Evolutionary conservation across 2,113 vertebrate genomes (phyloP), one percentile per base, ranked within the genome.

Genomic region (Lepus americanus): DNA sequence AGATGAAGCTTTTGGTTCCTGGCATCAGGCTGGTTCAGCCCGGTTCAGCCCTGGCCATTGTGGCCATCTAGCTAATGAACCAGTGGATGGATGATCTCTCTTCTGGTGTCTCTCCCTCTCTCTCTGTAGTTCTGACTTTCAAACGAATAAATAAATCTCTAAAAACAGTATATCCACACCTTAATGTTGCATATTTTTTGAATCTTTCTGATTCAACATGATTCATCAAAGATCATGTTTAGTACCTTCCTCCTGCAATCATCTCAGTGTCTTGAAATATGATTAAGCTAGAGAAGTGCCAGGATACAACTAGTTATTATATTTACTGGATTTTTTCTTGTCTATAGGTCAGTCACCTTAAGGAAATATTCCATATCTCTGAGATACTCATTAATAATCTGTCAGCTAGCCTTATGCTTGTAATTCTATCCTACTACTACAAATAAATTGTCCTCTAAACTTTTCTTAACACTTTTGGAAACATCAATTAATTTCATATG

Each of bases 301-400:
- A 69, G 78, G 23, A 55, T 5, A 53, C 27, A 72, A 70, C 13
- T 83, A 92, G 9, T 82, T 85, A 49, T 87, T 44, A 69, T 5
- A 77, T 66, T 85, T 96, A n/a, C n/a, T 92, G 51, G 10, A 8
- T 79, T 27, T 87, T 74, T 87, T 69, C 16, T 49, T 80, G 3
- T 44, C 22, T 90, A 33, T 85, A 93, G 23, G 74, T 36, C 11
- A 67, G 72, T 91, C 92, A 64, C 64, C 31, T 78, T 87, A 72
- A 90, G 31, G 25, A 12, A 44, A 90, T 94, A 95, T 77, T 94
- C 9, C 20, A 86, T 81, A 86, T 67, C 44, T 86, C 13, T 83
- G 90, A 49, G 13, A 80, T 83, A 44, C 51, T 87, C 66, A 84
- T 79, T 86, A 93, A 81, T 55, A 81, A 29, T 44, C 20, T 63